A percentile compares a stretch with the other conserved stretches of the same genome.
Evolutionary conservation across 2,797 vertebrate genomes (phyloP).

Genomic region (Babyrousa celebensis): DNA sequence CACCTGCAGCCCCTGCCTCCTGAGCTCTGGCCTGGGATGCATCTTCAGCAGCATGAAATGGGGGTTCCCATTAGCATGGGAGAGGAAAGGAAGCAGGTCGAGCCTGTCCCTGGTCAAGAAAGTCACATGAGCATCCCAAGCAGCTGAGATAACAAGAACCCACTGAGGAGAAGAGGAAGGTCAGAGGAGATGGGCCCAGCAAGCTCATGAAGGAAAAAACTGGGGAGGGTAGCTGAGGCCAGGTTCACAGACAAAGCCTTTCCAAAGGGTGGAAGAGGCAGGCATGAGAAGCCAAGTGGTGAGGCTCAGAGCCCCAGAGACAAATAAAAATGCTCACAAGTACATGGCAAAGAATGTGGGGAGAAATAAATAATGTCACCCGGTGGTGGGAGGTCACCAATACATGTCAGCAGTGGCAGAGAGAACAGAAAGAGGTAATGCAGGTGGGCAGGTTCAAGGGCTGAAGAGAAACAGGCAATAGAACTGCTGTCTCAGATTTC

Average conservation of each 20-base stretch:
- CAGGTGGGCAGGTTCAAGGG: neutral
- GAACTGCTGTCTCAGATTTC: neutral
- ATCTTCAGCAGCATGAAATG: slow-evolving; percentile 64
- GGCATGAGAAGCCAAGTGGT: slow-evolving; percentile 72
- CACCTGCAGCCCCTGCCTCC: neutral
- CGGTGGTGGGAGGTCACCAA: slow-evolving; percentile 44
- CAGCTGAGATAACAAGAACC: slow-evolving; percentile 91
- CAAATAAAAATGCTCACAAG: slow-evolving; percentile 82
- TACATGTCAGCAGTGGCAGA: slow-evolving; percentile 52
- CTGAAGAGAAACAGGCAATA: neutral
- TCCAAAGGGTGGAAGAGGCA: neutral
- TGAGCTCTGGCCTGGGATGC: neutral
- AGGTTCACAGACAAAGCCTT: slow-evolving; percentile 82
- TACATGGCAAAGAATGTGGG: slow-evolving; percentile 74
- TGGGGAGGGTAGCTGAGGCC: slow-evolving; percentile 82
- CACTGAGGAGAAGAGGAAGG: slow-evolving; percentile 77
- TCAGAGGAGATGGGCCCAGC: slow-evolving; percentile 89
- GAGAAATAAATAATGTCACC: slow-evolving; percentile 85
- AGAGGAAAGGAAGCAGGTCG: slow-evolving; percentile 81
- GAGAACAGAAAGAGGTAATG: neutral
- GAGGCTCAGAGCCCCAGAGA: slow-evolving; percentile 67
- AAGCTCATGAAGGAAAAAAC: slow-evolving; percentile 83
- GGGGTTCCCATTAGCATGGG: neutral
- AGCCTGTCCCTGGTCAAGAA: slow-evolving; percentile 69
- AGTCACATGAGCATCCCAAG: slow-evolving; percentile 81